phyloP scores from a whole-genome alignment of 2,888 invertebrate genomes.

The Scaptomyza parva region DNA sequence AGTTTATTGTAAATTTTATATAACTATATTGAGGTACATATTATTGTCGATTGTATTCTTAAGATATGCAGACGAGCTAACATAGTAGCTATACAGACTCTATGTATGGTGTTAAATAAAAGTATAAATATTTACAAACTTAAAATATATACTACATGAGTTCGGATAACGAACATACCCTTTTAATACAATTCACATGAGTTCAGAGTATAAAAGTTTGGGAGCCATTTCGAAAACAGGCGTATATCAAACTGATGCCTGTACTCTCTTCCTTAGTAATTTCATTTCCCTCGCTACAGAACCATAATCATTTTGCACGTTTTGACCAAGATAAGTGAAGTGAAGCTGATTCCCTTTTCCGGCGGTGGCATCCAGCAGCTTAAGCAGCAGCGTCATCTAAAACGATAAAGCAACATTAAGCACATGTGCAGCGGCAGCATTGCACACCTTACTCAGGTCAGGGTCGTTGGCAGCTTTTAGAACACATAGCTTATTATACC shows the following conservation, averaged over 20 bases:
- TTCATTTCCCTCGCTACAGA: constrained; percentile 42
- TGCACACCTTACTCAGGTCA: neutral
- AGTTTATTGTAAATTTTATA: too few relatives aligned
- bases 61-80: neutral
- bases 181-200: neutral
- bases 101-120: neutral
- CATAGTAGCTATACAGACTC: constrained; percentile 13
- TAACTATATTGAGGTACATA: too few relatives aligned
- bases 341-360: constrained; percentile 35
- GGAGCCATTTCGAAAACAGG: neutral
- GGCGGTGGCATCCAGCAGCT: constrained; percentile 56
- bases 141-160: neutral
- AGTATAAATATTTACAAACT: too few relatives aligned
- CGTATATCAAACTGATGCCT: constrained; percentile 23
- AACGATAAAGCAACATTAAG: constrained; percentile 40
- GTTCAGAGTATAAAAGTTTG: neutral
- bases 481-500: constrained; percentile 66
- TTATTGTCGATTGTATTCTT: too few relatives aligned
- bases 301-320: constrained; percentile 72
- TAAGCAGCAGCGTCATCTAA: constrained; percentile 35
- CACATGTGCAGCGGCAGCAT: constrained; percentile 26
- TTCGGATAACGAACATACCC: neutral
- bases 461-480: constrained; percentile 58
- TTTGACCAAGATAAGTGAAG: constrained; percentile 26
- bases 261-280: constrained; percentile 4